Base-by-base conservation (phyloP, 2,888 invertebrate genomes). In the Gymnoscelis rufifasciata region DNA sequence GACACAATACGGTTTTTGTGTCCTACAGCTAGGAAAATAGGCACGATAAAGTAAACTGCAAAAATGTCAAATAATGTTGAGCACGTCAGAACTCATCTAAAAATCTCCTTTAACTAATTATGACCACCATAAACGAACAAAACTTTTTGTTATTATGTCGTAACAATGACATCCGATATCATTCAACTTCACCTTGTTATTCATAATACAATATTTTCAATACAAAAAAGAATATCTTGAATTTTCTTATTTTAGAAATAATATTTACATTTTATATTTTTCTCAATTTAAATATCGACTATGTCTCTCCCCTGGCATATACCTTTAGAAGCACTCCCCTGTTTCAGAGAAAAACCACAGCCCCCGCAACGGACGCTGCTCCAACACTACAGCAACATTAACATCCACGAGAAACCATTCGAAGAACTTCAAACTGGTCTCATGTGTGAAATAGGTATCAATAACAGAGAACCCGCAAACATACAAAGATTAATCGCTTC, bases 231-330 rank as follows among this genome's bases (percentile, higher is more conserved):
- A 19, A 3, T 19, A 19, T 19, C 5, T 19, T 3, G 5, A 19
- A 19, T 19, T 19, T 19, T 33, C 10, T 10, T 26, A 23, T 7
- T n/a, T 11, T 15, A 12, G 7, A 29, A 5, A 6, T n/a, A 7
- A 30, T 23, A 11, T 33, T 33, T 23, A 26, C 10, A 4, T 7
- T 30, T 13, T 7, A 6, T 5, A 13, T 35, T 38, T 14, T 35
- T 19, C 19, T 19, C 10, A n/a, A n/a, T 7, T 11, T 37, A 19
- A 37, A 3, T n/a, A 7, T 14, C 26, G 6, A 38, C 19, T 39
- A 84, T 87, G 84, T 62, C 86, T 10, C 60, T 87, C 24, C 87
- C 88, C 1, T 88, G 88, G 88, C 82, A 88, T 57, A 76, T 87
- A 51, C 79, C 86, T 7, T 59, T 87, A 31, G 80, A 83, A 66